Conservation (phyloP, 1,140 invertebrate species). For the Batillaria attramentaria region DNA sequence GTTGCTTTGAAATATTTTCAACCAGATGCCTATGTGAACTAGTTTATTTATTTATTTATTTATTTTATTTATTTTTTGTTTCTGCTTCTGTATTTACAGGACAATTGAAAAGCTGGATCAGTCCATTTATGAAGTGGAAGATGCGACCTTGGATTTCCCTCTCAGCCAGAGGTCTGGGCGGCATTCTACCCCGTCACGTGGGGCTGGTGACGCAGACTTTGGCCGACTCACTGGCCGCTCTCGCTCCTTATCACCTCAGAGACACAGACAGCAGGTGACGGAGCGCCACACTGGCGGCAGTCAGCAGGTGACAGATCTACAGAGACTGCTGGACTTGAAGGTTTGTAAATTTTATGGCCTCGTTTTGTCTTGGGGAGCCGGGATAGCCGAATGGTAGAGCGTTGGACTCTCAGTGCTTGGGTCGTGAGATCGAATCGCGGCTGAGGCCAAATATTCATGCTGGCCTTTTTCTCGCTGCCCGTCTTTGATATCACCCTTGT, state of each 20-base stretch:
- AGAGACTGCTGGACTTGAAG: conserved; percentile 53
- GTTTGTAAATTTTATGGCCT: too few relatives aligned
- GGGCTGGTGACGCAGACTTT: conserved; percentile 14
- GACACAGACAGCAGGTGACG: conserved; percentile 5
- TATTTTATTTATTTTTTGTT: not conserved
- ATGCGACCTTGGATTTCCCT: conserved; percentile 48
- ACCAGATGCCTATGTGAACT: too few relatives aligned
- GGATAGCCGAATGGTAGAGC: too few relatives aligned
- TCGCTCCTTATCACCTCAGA: conserved; percentile 40
- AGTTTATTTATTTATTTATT: too few relatives aligned
- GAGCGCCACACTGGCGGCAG: conserved; percentile 17
- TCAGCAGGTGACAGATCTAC: conserved; percentile 46
- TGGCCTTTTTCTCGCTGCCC: too few relatives aligned
- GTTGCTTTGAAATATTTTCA: too few relatives aligned
- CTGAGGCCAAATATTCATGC: too few relatives aligned
- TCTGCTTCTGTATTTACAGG: conserved; percentile 23
- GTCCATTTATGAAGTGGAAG: conserved; percentile 28
- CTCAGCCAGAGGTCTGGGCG: conserved; percentile 40
- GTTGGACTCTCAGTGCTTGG: too few relatives aligned
- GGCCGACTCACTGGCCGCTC: conserved; percentile 29
- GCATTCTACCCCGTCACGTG: conserved; percentile 51
- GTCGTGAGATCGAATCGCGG: too few relatives aligned
- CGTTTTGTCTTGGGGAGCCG: too few relatives aligned
- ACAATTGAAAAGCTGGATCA: conserved; percentile 44
- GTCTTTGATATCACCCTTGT: too few relatives aligned